A percentile compares a stretch with the other conserved stretches of the same genome.
These are phyloP conservation scores for Meriones unguiculatus DNA, from an alignment of 2,113 vertebrate species.

Conservation along the genomic window DNA sequence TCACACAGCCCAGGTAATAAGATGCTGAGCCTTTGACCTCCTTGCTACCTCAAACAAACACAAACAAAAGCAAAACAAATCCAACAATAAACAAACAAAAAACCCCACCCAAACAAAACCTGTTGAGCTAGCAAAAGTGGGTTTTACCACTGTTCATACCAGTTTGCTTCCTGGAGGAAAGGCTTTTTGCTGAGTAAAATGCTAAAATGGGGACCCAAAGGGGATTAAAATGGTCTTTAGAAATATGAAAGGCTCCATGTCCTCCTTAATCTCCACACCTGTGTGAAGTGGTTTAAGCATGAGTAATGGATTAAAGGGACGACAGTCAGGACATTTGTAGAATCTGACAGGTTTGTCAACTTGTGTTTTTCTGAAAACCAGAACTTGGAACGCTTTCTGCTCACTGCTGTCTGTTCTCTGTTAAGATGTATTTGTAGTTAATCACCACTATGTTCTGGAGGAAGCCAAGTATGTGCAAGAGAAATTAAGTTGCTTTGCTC, in stretches of 20 bases:
- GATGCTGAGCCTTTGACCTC: not conserved
- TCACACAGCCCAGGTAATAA: not conserved
- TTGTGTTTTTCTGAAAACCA: too few relatives aligned
- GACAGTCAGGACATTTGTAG: conserved; percentile 35
- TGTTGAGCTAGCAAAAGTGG: not conserved
- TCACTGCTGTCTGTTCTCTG: too few relatives aligned
- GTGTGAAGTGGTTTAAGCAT: conserved; percentile 49
- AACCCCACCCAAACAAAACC: not conserved
- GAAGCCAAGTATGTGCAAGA: not conserved
- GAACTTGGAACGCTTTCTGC: too few relatives aligned
- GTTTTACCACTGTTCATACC: not conserved
- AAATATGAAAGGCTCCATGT: too few relatives aligned
- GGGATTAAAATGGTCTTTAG: too few relatives aligned
- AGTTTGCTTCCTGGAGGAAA: conserved; percentile 32
- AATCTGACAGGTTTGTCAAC: not conserved
- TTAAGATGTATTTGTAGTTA: conserved; percentile 11
- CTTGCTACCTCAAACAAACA: not conserved
- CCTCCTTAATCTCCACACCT: too few relatives aligned
- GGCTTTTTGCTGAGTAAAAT: conserved; percentile 27
- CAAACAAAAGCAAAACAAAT: not conserved
- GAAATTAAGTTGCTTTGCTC: conserved; percentile 25
- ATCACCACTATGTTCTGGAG: conserved; percentile 10
- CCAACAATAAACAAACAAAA: not conserved
- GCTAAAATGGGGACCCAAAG: too few relatives aligned
- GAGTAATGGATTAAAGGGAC: conserved; percentile 64